Evolutionary conservation across 2,888 invertebrate species (phyloP).

Genomic region (Melangyna quadrimaculata): DNA sequence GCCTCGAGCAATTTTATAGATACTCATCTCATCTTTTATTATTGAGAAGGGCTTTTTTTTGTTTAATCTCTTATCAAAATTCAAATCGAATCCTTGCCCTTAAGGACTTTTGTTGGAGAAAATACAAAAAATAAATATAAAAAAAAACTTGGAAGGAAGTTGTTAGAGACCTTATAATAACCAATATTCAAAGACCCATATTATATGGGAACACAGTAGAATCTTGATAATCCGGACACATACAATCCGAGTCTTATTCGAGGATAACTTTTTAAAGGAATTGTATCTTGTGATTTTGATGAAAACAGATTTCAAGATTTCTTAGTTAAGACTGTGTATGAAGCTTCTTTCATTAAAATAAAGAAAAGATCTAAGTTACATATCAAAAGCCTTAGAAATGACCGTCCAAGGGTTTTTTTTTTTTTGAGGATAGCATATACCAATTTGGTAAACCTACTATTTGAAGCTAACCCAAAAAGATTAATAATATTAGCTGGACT

Average conservation of each 20-base stretch:
- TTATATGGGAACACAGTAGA: conserved; percentile 32
- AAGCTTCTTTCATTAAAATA: too few relatives aligned
- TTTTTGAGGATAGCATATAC: too few relatives aligned
- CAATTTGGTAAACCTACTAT: too few relatives aligned
- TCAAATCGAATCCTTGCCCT: conserved; percentile 53
- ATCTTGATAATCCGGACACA: neutral
- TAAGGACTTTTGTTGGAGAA: conserved; percentile 6
- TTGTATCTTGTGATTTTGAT: neutral
- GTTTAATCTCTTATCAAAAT: conserved; percentile 67
- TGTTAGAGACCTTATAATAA: conserved; percentile 30
- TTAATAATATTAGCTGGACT: too few relatives aligned
- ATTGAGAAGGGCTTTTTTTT: conserved; percentile 4
- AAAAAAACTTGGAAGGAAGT: conserved; percentile 9
- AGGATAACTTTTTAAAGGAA: neutral
- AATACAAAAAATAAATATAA: neutral
- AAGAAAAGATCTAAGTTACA: too few relatives aligned
- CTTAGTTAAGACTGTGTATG: too few relatives aligned
- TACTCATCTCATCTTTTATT: neutral
- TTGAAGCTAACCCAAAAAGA: too few relatives aligned
- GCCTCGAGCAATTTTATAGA: conserved; percentile 9
- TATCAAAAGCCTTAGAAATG: too few relatives aligned
- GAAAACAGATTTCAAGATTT: too few relatives aligned
- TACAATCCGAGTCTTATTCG: neutral
- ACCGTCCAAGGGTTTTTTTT: too few relatives aligned
- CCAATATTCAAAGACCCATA: conserved; percentile 44